These are phyloP conservation scores for Tachycineta bicolor DNA, from an alignment of 2,113 vertebrate species.

Conservation along the genomic window DNA sequence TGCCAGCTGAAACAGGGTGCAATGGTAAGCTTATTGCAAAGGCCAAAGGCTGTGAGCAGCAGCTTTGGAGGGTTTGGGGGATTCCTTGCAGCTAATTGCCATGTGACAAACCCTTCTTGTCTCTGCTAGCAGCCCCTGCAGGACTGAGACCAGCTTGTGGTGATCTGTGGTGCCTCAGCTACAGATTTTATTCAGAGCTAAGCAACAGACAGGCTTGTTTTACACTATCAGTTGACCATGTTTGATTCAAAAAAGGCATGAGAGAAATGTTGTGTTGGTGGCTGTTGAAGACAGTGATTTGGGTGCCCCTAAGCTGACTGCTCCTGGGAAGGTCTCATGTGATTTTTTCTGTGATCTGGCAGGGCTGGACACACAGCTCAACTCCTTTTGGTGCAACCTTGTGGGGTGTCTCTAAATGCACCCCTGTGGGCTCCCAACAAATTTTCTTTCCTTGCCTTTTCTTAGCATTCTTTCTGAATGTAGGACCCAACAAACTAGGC, in stretches of 20 bases:
- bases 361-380: neutral
- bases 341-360: neutral
- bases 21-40: conserved; percentile 1
- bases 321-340: neutral
- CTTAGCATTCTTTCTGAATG: neutral
- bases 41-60: neutral
- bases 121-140: neutral
- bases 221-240: neutral
- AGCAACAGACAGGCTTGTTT: neutral
- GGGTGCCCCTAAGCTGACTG: neutral
- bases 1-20: neutral
- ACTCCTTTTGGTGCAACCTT: neutral
- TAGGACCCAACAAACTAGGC: neutral
- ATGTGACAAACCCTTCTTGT: neutral
- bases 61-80: neutral
- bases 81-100: conserved; percentile 4
- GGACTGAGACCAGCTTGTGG: neutral
- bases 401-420: neutral
- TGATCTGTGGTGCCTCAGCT: neutral
- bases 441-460: neutral
- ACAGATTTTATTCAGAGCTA: neutral
- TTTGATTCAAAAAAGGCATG: neutral
- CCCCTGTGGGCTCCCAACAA: neutral
- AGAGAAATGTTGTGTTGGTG: neutral
- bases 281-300: neutral